Base-by-base conservation (phyloP, 1,140 invertebrate species). In the Pectinophora gossypiella region DNA sequence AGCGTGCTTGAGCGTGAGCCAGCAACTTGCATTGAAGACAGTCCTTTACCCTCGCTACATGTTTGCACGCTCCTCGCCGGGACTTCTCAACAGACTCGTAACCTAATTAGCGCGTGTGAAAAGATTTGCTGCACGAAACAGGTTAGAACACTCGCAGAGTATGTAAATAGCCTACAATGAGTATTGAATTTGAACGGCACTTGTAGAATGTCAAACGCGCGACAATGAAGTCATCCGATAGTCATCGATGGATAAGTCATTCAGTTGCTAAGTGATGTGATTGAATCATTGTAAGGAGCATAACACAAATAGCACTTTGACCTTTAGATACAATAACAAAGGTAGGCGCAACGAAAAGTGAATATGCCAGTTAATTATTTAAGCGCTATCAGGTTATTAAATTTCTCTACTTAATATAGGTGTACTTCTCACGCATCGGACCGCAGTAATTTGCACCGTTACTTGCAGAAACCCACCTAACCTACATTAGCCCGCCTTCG, bases 401-500 rank as follows among this genome's bases (percentile, higher is more conserved):
- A 40, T 40, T 40, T 12, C 7, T 10, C 10, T 40, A 40, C n/a
- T 40, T n/a, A 40, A 40, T 13, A 40, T 40, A 15, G 10, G 5
- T 7, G n/a, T 38, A 3, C 35, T 38, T 10, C 7, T 13, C n/a
- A 7, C n/a, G 1, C 12, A 15, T 15, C 2, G 36, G 1, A 6
- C 36, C 6, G n/a, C 10, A 40, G 50, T 52, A 57, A 57, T 57
- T 57, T 52, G 40, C 27, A 45, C 22, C 49, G 46, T 57, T 57
- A 57, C 55, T 52, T 48, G 49, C 55, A 57, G 38, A 57, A 57
- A 52, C 32, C 44, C 7, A 18, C 10, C 16, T 57, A 48, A 48
- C 54, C 54, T 50, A 57, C 46, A 56, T 51, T 22, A 45, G 27
- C 38, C 27, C 36, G 36, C 12, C 12, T 40, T 40, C 36, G 23